These are phyloP conservation scores for Brienomyrus longianalis DNA, from an alignment of 2,113 vertebrate genomes.

Conservation along the genomic window DNA sequence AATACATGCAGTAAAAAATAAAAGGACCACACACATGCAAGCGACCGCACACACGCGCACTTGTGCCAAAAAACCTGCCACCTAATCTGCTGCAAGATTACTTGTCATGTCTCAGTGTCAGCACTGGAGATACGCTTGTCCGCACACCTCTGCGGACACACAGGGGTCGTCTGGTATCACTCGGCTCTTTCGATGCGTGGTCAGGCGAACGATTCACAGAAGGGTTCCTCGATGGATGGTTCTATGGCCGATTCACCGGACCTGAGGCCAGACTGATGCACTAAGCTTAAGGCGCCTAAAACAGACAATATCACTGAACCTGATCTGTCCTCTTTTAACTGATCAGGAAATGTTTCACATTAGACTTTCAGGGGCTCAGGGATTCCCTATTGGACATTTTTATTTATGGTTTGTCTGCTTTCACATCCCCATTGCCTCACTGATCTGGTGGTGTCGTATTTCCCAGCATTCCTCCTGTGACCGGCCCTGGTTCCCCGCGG, in stretches of 20 bases:
- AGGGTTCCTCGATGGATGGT: constrained; percentile 21
- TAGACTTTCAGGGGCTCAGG: background rate
- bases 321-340: background rate
- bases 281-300: background rate
- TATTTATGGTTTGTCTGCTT: background rate
- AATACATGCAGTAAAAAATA: background rate
- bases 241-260: constrained; percentile 15
- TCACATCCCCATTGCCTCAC: background rate
- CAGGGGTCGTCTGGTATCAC: background rate
- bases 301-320: background rate
- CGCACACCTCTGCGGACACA: background rate
- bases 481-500: background rate
- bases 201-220: background rate
- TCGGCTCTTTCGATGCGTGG: background rate
- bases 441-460: constrained; percentile 26
- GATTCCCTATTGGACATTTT: background rate
- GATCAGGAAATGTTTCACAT: background rate
- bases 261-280: background rate
- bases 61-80: constrained; percentile 35
- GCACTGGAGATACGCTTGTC: constrained; percentile 52
- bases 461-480: constrained; percentile 22
- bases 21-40: background rate
- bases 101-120: constrained; percentile 67
- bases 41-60: background rate
- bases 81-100: constrained; percentile 62